Evolutionary conservation across 2,113 vertebrate genomes (phyloP).

Genomic region (Aplodontia rufa): DNA sequence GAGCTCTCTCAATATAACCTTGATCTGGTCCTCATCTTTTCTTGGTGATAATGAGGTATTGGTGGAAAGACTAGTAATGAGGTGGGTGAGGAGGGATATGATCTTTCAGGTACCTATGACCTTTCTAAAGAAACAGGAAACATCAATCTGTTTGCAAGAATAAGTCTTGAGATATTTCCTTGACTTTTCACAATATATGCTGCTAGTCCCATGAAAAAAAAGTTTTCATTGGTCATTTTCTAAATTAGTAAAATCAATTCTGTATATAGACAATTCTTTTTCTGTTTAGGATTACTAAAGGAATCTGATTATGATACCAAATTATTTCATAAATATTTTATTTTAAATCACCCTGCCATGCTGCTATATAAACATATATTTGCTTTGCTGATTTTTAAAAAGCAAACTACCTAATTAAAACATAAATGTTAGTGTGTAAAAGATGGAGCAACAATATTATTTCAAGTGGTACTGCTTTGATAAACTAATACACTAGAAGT

Average conservation of each 20-base stretch:
- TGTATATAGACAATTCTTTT: constrained; percentile 12
- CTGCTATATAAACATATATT: constrained; percentile 47
- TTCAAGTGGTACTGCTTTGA: constrained; percentile 33
- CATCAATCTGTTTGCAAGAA: not conserved
- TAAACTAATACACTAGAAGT: not conserved
- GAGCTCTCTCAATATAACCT: not conserved
- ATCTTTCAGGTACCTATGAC: not conserved
- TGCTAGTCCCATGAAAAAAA: not conserved
- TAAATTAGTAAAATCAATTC: constrained; percentile 36
- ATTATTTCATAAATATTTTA: constrained; percentile 62
- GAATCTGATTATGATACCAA: constrained; percentile 60
- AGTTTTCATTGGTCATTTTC: too few relatives aligned
- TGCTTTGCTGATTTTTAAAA: constrained; percentile 46
- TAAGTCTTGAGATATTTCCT: not conserved
- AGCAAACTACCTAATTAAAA: constrained; percentile 19
- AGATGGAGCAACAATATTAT: not conserved
- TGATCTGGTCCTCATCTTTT: not conserved
- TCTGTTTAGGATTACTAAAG: constrained; percentile 61
- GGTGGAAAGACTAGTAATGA: not conserved
- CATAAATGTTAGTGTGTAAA: not conserved
- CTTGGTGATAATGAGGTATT: not conserved
- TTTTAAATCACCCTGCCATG: constrained; percentile 56
- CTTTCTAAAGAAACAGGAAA: not conserved
- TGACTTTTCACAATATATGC: not conserved
- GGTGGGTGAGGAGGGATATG: not conserved